Conservation (phyloP, 2,888 invertebrate species). For the Aleiodes alternator region DNA sequence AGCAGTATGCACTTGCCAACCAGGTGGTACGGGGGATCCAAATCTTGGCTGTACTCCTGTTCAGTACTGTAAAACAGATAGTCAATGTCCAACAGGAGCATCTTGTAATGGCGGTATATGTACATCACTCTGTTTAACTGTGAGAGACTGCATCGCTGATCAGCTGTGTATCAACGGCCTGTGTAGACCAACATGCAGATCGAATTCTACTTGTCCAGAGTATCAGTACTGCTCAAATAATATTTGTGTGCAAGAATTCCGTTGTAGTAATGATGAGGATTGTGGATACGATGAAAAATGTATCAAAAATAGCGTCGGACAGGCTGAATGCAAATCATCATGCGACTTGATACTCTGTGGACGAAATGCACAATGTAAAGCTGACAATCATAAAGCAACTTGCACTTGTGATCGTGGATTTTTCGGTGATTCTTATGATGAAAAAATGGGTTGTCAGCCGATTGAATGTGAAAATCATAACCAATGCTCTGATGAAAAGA, state of each 20-base stretch:
- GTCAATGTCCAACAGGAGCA: constrained; percentile 89
- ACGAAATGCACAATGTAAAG: constrained; percentile 87
- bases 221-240: constrained; percentile 90
- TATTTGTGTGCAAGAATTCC: constrained; percentile 89
- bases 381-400: constrained; percentile 83
- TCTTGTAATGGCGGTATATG: constrained; percentile 90
- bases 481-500: constrained; percentile 88
- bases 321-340: constrained; percentile 85
- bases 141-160: constrained; percentile 89
- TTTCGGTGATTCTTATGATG: constrained; percentile 84
- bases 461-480: constrained; percentile 85
- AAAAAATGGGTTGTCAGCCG: constrained; percentile 86
- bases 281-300: constrained; percentile 87
- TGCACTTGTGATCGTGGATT: constrained; percentile 89
- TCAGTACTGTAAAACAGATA: constrained; percentile 88
- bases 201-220: constrained; percentile 88
- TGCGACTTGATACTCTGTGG: constrained; percentile 87
- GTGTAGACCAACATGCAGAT: constrained; percentile 85
- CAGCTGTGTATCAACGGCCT: constrained; percentile 90
- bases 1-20: constrained; percentile 88
- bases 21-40: constrained; percentile 91
- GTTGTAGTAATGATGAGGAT: constrained; percentile 84
- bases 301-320: constrained; percentile 81
- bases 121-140: constrained; percentile 86
- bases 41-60: constrained; percentile 89